Evolutionary conservation across 2,113 vertebrate genomes (phyloP), one percentile per base, ranked within the genome.

Genomic region (Daubentonia madagascariensis): DNA sequence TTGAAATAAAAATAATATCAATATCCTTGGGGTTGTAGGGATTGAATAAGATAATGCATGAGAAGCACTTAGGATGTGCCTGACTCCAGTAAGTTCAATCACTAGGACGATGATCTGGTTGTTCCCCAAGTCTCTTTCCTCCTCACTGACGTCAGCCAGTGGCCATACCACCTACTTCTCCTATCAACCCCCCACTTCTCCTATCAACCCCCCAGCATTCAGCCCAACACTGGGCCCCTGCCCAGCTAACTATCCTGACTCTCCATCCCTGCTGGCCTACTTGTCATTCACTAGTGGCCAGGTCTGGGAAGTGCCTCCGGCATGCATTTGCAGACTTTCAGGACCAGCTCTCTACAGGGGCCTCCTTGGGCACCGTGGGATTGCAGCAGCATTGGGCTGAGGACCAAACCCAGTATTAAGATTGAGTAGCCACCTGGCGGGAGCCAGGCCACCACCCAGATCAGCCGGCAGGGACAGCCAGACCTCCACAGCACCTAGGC

Each of bases 71-170:
- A 18, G 35, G 28, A 48, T 0, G 0, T 4, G 30, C 45, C 35
- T 50, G 35, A 4, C 25, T 73, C 37, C 25, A 8, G 0, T 6
- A 30, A 3, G 32, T 37, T 54, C 30, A 28, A 13, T 61, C 5
- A 20, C 48, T 17, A 40, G 50, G 22, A 4, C 9, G 83, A 10
- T 23, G 28, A 50, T 20, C n/a, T 6, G 18, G 1, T 16, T 20
- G 8, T 3, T 57, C 12, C 23, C 65, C 23, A 35, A 12, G 13
- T 57, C 35, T 88, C 63, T 23, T 61, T 45, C 45, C 7, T 52
- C 32, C 30, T 80, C 45, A 10, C 6, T 5, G 3, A 7, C 12
- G 16, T 8, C 65, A 43, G 37, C 40, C 30, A 6, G 1, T 3
- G n/a, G 18, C 6, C 1, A 1, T 1, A 30, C 48, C 50, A 4